Percentiles rank a stretch among this genome's conserved stretches.
Conservation (phyloP, 2,888 invertebrate genomes). For the Cylindroiulus punctatus region DNA sequence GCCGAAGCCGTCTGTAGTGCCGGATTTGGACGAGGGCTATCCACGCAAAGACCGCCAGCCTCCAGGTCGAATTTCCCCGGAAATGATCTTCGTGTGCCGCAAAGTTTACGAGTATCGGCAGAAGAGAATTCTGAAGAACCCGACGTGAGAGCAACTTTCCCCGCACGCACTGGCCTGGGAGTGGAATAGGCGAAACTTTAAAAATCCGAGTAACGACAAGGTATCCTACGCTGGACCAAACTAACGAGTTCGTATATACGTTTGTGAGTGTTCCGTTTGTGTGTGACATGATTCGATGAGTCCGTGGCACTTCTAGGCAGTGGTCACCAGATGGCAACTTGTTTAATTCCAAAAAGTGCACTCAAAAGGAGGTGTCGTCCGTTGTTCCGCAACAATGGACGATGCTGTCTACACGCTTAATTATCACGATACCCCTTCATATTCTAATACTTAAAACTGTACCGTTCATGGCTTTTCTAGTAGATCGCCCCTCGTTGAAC, state of each 20-base stretch:
- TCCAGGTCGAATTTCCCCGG: constrained; percentile 76
- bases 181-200: constrained; percentile 32
- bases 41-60: constrained; percentile 65
- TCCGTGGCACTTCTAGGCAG: constrained; percentile 24
- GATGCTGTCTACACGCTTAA: constrained; percentile 36
- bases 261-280: constrained; percentile 36
- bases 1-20: constrained; percentile 79
- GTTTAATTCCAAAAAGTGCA: constrained; percentile 45
- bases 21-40: constrained; percentile 65
- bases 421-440: constrained; percentile 45
- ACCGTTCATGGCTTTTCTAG: constrained; percentile 43
- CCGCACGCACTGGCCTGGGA: constrained; percentile 35
- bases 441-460: constrained; percentile 44
- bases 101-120: constrained; percentile 94
- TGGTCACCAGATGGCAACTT: constrained; percentile 39
- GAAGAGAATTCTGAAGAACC: constrained; percentile 75
- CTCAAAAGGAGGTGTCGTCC: constrained; percentile 43
- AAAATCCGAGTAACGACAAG: constrained; percentile 23
- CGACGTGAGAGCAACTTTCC: constrained; percentile 60
- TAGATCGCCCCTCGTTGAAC: constrained; percentile 33
- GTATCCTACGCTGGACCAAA: constrained; percentile 45
- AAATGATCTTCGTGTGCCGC: constrained; percentile 93
- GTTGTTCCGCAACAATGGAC: constrained; percentile 8
- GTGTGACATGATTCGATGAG: constrained; percentile 24
- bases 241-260: constrained; percentile 31